Evolutionary conservation across 2,888 invertebrate species (phyloP).

Genomic region (Xanthia togata): DNA sequence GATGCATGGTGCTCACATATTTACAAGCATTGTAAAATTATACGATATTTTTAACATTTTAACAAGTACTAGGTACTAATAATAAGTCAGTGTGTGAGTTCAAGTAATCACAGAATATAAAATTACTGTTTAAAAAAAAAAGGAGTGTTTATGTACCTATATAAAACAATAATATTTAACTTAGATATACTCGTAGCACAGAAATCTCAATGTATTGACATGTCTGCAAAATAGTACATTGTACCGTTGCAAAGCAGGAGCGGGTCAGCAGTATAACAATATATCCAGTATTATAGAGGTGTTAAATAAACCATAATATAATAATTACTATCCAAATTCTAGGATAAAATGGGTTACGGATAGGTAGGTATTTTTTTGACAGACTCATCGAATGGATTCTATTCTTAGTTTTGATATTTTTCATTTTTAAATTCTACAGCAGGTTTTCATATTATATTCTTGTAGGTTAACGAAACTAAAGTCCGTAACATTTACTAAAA

Average conservation of each 20-base stretch:
- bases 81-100: too few relatives aligned
- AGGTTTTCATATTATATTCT: background rate
- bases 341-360: background rate
- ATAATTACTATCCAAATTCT: background rate
- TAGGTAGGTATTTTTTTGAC: background rate
- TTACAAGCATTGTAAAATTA: too few relatives aligned
- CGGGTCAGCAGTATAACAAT: background rate
- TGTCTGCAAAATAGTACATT: background rate
- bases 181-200: background rate
- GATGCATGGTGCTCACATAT: too few relatives aligned
- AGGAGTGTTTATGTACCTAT: too few relatives aligned
- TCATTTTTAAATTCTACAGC: background rate
- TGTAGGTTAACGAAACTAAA: background rate
- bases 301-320: slow-evolving; percentile 2
- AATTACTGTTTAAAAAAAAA: too few relatives aligned
- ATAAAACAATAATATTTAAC: background rate
- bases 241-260: background rate
- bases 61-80: too few relatives aligned
- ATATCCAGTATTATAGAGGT: background rate
- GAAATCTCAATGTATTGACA: background rate
- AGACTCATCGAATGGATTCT: background rate
- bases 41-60: too few relatives aligned
- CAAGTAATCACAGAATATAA: too few relatives aligned
- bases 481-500: background rate
- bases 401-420: background rate